phyloP scores from a whole-genome alignment of 2,888 invertebrate species.

The Leucania comma region DNA sequence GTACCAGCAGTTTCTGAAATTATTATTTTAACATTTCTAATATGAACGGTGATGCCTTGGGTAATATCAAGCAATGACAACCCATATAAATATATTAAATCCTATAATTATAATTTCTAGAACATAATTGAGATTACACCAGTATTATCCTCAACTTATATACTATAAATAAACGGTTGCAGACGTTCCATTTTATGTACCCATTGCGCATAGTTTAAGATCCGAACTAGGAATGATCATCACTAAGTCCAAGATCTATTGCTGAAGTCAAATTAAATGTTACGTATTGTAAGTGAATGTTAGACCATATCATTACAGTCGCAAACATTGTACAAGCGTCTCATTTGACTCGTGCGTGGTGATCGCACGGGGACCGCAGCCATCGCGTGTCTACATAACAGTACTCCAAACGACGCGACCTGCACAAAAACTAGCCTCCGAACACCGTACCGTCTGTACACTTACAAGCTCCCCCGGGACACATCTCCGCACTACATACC shows the following conservation, averaged over 20 bases:
- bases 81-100: too few relatives aligned
- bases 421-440: conserved; percentile 45
- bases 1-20: neutral
- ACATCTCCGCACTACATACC: conserved; percentile 26
- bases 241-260: too few relatives aligned
- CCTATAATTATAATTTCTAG: too few relatives aligned
- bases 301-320: conserved; percentile 5
- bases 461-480: conserved; percentile 40
- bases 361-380: conserved; percentile 30
- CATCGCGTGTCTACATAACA: conserved; percentile 40
- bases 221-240: too few relatives aligned
- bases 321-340: conserved; percentile 19
- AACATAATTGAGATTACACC: neutral
- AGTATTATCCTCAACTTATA: neutral
- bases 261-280: neutral
- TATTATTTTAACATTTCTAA: neutral
- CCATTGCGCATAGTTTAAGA: too few relatives aligned
- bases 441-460: conserved; percentile 43
- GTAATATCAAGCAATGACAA: too few relatives aligned
- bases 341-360: conserved; percentile 21
- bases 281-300: conserved; percentile 8
- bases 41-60: too few relatives aligned
- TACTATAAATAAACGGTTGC: too few relatives aligned
- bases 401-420: conserved; percentile 37
- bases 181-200: too few relatives aligned